phyloP scores from a whole-genome alignment of 2,113 vertebrate genomes.

The Echinops telfairi region DNA sequence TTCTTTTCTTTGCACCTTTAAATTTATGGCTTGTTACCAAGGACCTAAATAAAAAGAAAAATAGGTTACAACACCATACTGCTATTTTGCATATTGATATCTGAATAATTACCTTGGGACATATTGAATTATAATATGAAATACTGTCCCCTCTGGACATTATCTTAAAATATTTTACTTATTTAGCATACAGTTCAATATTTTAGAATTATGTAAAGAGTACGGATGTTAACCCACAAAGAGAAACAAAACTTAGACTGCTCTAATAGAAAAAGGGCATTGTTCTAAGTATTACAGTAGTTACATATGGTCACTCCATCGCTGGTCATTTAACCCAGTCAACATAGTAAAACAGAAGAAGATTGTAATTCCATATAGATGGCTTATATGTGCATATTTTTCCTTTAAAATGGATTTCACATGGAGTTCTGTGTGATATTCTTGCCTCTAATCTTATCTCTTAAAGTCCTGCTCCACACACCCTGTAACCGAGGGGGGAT shows the following conservation, averaged over 20 bases:
- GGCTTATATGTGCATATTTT: slow-evolving; percentile 53
- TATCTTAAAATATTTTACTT: slow-evolving; percentile 83
- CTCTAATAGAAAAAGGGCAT: slow-evolving; percentile 58
- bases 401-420: slow-evolving; percentile 49
- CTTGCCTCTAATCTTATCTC: slow-evolving; percentile 29
- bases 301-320: slow-evolving; percentile 53
- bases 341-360: slow-evolving; percentile 45
- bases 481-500: neutral
- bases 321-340: slow-evolving; percentile 50
- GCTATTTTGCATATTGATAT: slow-evolving; percentile 82
- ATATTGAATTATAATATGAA: slow-evolving; percentile 80
- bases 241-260: slow-evolving; percentile 67
- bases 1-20: slow-evolving; percentile 68
- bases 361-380: slow-evolving; percentile 52
- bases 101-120: slow-evolving; percentile 80
- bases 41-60: slow-evolving; percentile 81
- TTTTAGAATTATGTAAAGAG: slow-evolving; percentile 77
- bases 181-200: slow-evolving; percentile 79
- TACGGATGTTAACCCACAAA: slow-evolving; percentile 59
- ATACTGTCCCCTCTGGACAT: slow-evolving; percentile 76
- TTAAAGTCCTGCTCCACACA: neutral
- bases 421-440: slow-evolving; percentile 53
- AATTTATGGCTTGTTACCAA: slow-evolving; percentile 80
- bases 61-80: slow-evolving; percentile 66
- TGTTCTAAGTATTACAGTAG: slow-evolving; percentile 58